Base-by-base conservation (phyloP, 2,797 vertebrate species). In the Dromococcyx pavoninus region DNA sequence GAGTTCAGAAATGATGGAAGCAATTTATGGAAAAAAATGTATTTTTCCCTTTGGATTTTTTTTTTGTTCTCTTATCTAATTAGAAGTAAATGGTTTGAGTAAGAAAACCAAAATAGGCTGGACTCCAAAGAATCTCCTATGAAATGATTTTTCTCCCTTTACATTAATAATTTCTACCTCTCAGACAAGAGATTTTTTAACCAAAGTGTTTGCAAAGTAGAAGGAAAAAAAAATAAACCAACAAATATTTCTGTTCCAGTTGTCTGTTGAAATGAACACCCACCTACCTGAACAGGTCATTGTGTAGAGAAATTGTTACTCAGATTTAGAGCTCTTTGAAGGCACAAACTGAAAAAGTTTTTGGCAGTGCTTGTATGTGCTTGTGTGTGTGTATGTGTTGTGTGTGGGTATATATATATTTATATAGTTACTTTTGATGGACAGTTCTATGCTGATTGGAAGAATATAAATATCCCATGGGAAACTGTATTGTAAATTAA, bases 1-100 rank as follows among this genome's bases (percentile, higher is more conserved):
- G 98, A 96, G 98, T 98, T 98, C 97, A 97, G 98, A 98, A 99
- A 98, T 97, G 97, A 98, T 98, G 98, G 96, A 93, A 98, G 98
- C 97, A 97, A 98, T 97, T 97, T 97, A 83, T 94, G 95, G 32
- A 37, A 11, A 91, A 91, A 93, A 92, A 54, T 2, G 9, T 89
- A 80, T 95, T 91, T 97, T 95, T 58, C 91, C 93, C 86, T 95
- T 97, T 88, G 86, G 92, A 96, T 85, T 90, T 86, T 66, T 86
- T 92, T 83, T 93, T 91, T 86, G 44, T 95, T 86, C 83, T 95
- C 88, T 94, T 79, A 58, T 96, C 95, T 98, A 97, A 96, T 97
- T 97, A 96, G 93, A 97, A 97, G 86, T 94, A 96, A 97, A 97
- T 95, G 79, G 91, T 79, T 95, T 94, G 88, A 93, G 78, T 84